phyloP scores from a whole-genome alignment of 53 echinoderm and acorn worm genomes.

The Holothuria leucospilota region DNA sequence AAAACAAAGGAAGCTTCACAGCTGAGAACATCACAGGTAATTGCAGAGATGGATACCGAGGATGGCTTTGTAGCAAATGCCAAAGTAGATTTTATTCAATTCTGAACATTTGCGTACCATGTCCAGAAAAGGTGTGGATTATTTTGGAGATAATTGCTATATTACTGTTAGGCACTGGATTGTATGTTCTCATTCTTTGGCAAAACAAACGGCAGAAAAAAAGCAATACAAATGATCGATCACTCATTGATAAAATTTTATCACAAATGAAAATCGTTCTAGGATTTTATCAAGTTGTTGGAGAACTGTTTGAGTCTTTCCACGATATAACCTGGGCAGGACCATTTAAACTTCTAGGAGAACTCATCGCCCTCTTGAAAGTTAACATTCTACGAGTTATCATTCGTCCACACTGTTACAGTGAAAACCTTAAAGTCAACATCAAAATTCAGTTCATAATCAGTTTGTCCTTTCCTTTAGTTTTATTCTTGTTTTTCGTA shows the following conservation, averaged over 20 bases:
- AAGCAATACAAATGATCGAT: background rate
- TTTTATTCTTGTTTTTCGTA: background rate
- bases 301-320: conserved; percentile 4
- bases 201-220: background rate
- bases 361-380: background rate
- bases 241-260: background rate
- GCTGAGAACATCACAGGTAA: no score
- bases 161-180: background rate
- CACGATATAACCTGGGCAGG: conserved; percentile 11
- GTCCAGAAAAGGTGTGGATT: background rate
- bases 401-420: background rate
- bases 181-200: background rate
- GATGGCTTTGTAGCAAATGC: no score
- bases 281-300: conserved; percentile 13
- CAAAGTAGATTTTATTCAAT: no score
- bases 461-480: background rate
- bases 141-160: background rate
- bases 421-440: background rate
- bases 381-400: conserved; percentile 7
- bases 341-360: background rate
- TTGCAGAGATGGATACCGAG: no score
- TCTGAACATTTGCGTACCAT: no score
- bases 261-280: conserved; percentile 9
- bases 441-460: background rate
- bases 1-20: no score